Evolutionary conservation across 2,888 invertebrate species (phyloP).

Genomic region (Standfussiana lucernea): DNA sequence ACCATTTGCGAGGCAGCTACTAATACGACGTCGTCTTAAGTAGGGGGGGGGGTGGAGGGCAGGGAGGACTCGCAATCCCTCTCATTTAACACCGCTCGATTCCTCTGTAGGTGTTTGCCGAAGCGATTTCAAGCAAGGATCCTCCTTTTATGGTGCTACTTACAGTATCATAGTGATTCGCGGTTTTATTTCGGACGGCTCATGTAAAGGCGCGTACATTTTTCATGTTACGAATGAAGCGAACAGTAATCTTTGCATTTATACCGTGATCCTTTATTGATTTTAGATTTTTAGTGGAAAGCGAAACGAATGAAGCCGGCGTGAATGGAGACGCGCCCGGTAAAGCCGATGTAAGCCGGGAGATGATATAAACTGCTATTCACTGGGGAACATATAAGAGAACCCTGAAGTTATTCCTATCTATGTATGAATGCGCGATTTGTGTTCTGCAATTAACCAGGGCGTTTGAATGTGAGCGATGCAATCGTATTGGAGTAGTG

Average conservation of each 20-base stretch:
- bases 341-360: slow-evolving; percentile 88
- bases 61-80: slow-evolving; percentile 85
- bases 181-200: slow-evolving; percentile 90
- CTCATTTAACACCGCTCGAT: slow-evolving; percentile 90
- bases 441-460: slow-evolving; percentile 63
- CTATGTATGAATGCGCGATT: slow-evolving; percentile 65
- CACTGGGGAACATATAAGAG: slow-evolving; percentile 83
- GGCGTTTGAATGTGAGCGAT: slow-evolving; percentile 32
- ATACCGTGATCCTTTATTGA: slow-evolving; percentile 90
- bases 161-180: slow-evolving; percentile 90
- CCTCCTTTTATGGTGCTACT: slow-evolving; percentile 89
- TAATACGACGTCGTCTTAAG: slow-evolving; percentile 83
- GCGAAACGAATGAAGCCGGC: slow-evolving; percentile 88
- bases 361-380: slow-evolving; percentile 89
- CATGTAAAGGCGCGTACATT: slow-evolving; percentile 88
- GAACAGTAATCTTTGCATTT: slow-evolving; percentile 91
- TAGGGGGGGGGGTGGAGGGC: slow-evolving; percentile 74
- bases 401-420: slow-evolving; percentile 79
- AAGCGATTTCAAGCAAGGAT: slow-evolving; percentile 88
- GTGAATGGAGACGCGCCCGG: slow-evolving; percentile 89
- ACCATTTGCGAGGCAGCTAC: slow-evolving; percentile 82
- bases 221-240: slow-evolving; percentile 87
- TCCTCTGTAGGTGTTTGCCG: slow-evolving; percentile 90
- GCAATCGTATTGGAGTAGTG: slow-evolving; percentile 13
- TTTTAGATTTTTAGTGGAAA: slow-evolving; percentile 91